These are phyloP conservation scores for Poeciliopsis turneri DNA, from an alignment of 2,797 vertebrate genomes.

Conservation along the genomic window DNA sequence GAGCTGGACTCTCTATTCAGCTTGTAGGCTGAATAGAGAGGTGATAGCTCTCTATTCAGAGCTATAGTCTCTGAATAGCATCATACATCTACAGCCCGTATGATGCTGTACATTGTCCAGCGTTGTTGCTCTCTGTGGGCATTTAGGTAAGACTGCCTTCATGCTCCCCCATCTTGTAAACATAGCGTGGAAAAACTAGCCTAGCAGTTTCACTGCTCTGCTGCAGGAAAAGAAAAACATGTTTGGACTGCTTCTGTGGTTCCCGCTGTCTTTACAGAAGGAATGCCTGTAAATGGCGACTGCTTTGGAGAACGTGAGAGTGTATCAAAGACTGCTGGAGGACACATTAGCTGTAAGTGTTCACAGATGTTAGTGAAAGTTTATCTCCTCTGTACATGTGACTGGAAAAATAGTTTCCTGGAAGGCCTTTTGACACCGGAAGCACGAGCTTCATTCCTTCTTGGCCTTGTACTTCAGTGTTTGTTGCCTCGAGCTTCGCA, in stretches of 20 bases:
- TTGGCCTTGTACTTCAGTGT: constrained; percentile 67
- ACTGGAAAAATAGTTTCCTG: constrained; percentile 76
- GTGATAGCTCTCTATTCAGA: too few species aligned
- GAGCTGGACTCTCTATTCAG: background rate
- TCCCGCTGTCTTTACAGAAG: constrained; percentile 74
- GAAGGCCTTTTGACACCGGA: constrained; percentile 71
- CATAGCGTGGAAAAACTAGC: constrained; percentile 68
- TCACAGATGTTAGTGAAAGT: constrained; percentile 84
- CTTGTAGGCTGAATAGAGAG: background rate
- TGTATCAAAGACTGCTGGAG: constrained; percentile 73
- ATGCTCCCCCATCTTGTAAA: constrained; percentile 63
- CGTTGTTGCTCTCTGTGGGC: constrained; percentile 41
- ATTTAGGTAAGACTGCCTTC: constrained; percentile 56
- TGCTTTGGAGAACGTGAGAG: constrained; percentile 72
- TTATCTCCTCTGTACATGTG: constrained; percentile 69
- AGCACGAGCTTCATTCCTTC: constrained; percentile 59
- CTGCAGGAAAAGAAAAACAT: constrained; percentile 74
- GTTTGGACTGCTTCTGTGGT: constrained; percentile 81
- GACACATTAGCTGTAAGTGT: constrained; percentile 80
- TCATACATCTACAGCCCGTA: too few species aligned
- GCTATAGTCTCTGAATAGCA: too few species aligned
- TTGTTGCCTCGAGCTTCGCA: constrained; percentile 67
- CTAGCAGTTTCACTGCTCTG: constrained; percentile 68
- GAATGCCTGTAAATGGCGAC: constrained; percentile 84
- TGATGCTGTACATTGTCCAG: constrained; percentile 23